These are phyloP conservation scores for Eupithecia subumbrata DNA, from an alignment of 2,888 invertebrate species.

Conservation along the genomic window DNA sequence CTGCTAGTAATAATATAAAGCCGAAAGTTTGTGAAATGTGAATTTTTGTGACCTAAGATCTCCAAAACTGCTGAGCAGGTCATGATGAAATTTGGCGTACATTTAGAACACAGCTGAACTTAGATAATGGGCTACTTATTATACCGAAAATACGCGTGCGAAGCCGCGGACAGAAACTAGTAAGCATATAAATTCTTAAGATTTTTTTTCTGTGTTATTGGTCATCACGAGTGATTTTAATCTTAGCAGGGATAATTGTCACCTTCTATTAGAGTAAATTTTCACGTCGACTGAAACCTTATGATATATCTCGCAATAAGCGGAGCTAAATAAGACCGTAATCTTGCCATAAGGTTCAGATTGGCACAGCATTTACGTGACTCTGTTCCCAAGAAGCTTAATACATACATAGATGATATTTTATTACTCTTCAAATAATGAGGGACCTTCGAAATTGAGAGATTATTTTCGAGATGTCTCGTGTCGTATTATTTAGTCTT, in stretches of 20 bases:
- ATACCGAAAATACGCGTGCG: too few species aligned
- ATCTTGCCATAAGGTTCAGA: neutral
- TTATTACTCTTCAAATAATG: conserved; percentile 6
- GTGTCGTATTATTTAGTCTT: conserved; percentile 4
- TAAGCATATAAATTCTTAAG: too few species aligned
- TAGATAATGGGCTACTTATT: too few species aligned
- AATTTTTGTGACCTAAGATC: too few species aligned
- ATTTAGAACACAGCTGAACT: too few species aligned
- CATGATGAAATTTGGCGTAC: too few species aligned
- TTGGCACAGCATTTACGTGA: conserved; percentile 10
- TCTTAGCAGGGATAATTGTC: neutral
- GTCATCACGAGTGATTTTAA: neutral
- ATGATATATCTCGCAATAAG: neutral
- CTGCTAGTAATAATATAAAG: too few species aligned
- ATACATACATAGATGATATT: neutral
- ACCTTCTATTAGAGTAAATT: neutral
- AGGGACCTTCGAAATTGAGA: neutral
- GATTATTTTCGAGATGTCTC: neutral
- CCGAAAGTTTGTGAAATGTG: too few species aligned
- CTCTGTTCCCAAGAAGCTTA: neutral
- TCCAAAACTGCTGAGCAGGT: too few species aligned
- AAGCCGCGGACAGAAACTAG: too few species aligned
- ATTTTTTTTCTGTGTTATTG: too few species aligned
- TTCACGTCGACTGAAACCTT: neutral
- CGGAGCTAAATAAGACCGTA: neutral